A percentile compares a stretch with the other conserved stretches of the same genome.
These are phyloP conservation scores for Nyctalus aviator DNA, from an alignment of 2,797 vertebrate species.

Conservation along the genomic window DNA sequence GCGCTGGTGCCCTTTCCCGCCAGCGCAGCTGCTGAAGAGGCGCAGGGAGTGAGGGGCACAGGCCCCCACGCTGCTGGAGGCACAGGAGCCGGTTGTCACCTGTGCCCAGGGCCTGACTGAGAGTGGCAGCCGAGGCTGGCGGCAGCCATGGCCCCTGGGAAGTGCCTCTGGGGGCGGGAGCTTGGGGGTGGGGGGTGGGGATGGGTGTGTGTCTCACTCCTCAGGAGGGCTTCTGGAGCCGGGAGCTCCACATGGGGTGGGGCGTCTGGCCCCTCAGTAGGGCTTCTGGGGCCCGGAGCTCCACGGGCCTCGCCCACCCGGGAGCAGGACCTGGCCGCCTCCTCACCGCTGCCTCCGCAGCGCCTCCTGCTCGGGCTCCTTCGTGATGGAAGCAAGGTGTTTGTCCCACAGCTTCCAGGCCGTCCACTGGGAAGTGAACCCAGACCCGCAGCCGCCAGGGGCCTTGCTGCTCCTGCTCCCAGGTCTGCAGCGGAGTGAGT, in stretches of 20 bases:
- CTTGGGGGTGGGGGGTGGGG: no score
- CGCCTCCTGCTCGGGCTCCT: not conserved
- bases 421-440: not conserved
- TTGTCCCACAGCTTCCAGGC: not conserved
- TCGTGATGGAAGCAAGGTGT: not conserved
- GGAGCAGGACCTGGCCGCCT: not conserved
- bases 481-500: not conserved
- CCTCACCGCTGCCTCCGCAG: not conserved
- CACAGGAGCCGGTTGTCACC: slow-evolving; percentile 60
- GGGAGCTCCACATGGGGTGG: not conserved
- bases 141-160: slow-evolving; percentile 63
- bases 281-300: not conserved
- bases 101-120: slow-evolving; percentile 67
- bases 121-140: slow-evolving; percentile 69
- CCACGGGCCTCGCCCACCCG: not conserved
- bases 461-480: not conserved
- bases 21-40: not conserved
- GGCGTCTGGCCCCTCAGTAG: no score
- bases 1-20: slow-evolving; percentile 74
- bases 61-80: slow-evolving; percentile 53
- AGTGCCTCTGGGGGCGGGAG: no score
- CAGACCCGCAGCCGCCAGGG: not conserved
- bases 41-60: slow-evolving; percentile 65
- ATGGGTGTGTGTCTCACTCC: no score
- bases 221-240: no score